Conservation (phyloP, 2,797 vertebrate species). For the Australoheros facetus region DNA sequence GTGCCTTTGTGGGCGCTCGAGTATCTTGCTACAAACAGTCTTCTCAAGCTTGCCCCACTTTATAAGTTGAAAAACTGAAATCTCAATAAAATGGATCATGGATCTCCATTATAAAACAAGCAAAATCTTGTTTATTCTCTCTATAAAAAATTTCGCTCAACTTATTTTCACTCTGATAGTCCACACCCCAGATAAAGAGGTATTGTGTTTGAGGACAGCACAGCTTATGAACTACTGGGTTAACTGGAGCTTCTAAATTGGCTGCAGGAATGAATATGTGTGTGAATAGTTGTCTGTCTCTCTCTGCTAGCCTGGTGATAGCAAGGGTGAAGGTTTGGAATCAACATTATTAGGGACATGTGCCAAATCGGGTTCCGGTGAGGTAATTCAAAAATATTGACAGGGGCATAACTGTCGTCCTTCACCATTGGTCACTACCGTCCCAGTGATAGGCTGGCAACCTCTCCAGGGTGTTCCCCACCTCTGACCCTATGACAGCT, state of each 20-base stretch:
- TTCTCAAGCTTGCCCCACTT: neutral
- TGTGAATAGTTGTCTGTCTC: neutral
- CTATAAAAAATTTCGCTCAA: no score
- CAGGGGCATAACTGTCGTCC: no score
- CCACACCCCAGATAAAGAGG: neutral
- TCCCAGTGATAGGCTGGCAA: neutral
- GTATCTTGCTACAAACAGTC: no score
- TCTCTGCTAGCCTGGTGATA: neutral
- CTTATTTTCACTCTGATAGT: neutral
- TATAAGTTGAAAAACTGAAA: rapidly evolving
- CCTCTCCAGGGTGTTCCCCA: neutral
- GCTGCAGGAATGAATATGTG: neutral
- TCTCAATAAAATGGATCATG: neutral
- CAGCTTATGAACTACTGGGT: neutral
- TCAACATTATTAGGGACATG: no score
- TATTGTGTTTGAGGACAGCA: neutral
- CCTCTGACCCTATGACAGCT: neutral
- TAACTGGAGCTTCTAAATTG: neutral
- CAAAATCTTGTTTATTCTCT: neutral
- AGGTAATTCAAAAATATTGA: no score
- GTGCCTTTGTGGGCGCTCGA: neutral
- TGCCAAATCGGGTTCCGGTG: no score
- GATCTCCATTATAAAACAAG: neutral
- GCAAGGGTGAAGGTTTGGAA: no score
- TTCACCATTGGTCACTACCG: no score